A percentile compares a stretch with the other conserved stretches of the same genome.
These are phyloP conservation scores for Cataglyphis rosenhaueri DNA, from an alignment of 2,888 invertebrate species.

Conservation along the genomic window DNA sequence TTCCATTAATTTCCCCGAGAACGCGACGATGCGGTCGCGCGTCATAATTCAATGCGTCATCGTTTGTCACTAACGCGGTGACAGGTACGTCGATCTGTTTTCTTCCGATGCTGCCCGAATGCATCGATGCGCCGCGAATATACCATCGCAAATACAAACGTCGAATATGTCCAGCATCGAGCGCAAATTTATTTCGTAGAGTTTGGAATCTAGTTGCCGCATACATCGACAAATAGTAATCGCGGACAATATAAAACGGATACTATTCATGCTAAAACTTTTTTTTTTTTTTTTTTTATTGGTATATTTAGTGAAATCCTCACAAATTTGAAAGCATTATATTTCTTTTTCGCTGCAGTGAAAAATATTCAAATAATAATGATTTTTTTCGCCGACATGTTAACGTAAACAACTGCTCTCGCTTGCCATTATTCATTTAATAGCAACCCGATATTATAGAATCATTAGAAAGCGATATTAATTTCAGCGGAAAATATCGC, in stretches of 20 bases:
- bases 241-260: background rate
- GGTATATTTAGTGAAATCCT: background rate
- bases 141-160: conserved; percentile 34
- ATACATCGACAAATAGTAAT: background rate
- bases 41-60: conserved; percentile 30
- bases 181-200: conserved; percentile 57
- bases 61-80: background rate
- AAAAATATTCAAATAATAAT: background rate
- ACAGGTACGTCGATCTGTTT: conserved; percentile 27
- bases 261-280: background rate
- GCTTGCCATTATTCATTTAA: background rate
- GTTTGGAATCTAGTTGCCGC: conserved; percentile 53
- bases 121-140: background rate
- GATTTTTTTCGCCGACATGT: background rate
- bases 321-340: background rate
- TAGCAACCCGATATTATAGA: conserved; percentile 1
- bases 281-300: background rate
- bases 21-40: conserved; percentile 3
- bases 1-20: conserved; percentile 16
- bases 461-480: conserved; percentile 19
- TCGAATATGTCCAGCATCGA: conserved; percentile 66
- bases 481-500: conserved; percentile 21
- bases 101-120: background rate
- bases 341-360: background rate
- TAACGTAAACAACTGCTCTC: background rate